These are phyloP conservation scores for Syngnathoides biaculeatus DNA, from an alignment of 2,113 vertebrate species.

Conservation along the genomic window DNA sequence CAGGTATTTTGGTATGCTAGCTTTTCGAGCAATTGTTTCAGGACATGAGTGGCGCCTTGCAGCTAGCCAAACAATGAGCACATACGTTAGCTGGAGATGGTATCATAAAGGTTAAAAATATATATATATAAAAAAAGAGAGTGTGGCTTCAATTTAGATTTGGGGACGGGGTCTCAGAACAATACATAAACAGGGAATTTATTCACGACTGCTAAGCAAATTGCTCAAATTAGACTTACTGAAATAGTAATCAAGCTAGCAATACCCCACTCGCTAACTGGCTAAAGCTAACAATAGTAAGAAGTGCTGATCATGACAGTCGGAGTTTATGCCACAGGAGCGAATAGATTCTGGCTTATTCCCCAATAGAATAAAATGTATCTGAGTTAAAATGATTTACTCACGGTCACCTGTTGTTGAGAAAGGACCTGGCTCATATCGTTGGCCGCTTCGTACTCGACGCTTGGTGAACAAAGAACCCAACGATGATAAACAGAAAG, in stretches of 20 bases:
- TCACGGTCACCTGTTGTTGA: conserved; percentile 61
- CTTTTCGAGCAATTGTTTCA: not conserved
- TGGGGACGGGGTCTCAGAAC: not conserved
- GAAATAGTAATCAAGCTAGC: conserved; percentile 5
- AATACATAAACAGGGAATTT: not conserved
- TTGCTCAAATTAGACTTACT: not conserved
- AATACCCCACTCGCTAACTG: conserved; percentile 21
- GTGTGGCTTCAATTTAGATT: not conserved
- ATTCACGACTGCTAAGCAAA: not conserved
- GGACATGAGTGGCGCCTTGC: conserved; percentile 25
- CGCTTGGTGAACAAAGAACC: conserved; percentile 7
- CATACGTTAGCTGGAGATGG: not conserved
- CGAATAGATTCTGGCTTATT: not conserved
- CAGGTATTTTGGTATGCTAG: not conserved
- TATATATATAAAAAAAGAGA: too few relatives aligned
- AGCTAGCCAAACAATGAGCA: conserved; percentile 40
- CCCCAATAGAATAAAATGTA: not conserved
- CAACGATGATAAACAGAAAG: not conserved
- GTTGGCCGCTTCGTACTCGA: conserved; percentile 30
- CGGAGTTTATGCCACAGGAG: not conserved
- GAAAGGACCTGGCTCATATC: conserved; percentile 66
- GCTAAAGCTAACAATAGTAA: conserved; percentile 33
- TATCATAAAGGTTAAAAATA: too few relatives aligned
- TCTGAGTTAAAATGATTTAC: not conserved
- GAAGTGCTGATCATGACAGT: not conserved